These are phyloP conservation scores for Ptiloglossa arizonensis DNA, from an alignment of 1,140 invertebrate species.

Conservation along the genomic window DNA sequence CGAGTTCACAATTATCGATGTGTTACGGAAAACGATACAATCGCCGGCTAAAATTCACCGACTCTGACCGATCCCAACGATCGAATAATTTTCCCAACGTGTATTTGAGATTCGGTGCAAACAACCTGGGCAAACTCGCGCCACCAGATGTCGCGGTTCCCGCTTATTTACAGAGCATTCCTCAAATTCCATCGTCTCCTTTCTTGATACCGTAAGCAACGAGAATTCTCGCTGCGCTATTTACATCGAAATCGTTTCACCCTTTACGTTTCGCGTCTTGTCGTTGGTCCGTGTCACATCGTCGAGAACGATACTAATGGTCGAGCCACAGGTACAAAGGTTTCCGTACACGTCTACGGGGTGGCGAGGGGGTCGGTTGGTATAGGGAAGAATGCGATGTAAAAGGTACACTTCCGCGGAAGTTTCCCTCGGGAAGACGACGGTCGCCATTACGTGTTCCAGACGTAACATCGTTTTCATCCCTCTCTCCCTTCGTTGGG, in stretches of 20 bases:
- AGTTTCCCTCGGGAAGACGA: conserved; percentile 12
- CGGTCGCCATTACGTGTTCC: conserved; percentile 32
- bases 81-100: too few relatives aligned
- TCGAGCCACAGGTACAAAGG: background rate
- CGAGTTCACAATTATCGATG: too few relatives aligned
- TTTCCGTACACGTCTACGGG: background rate
- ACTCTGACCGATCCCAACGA: too few relatives aligned
- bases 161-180: background rate
- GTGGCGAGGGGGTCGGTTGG: too few relatives aligned
- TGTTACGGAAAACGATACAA: too few relatives aligned
- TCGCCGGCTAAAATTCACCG: too few relatives aligned
- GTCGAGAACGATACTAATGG: conserved; percentile 29
- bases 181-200: background rate
- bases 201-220: background rate
- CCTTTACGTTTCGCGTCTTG: background rate
- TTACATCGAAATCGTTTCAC: conserved; percentile 17
- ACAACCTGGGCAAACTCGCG: too few relatives aligned
- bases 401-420: conserved; percentile 10
- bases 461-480: conserved; percentile 32
- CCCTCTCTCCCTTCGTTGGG: background rate
- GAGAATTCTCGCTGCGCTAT: background rate
- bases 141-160: background rate
- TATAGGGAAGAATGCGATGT: background rate
- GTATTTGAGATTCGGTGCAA: too few relatives aligned
- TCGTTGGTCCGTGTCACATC: background rate